Base-by-base conservation (phyloP, 2,888 invertebrate genomes). In the Xanthia icteritia region DNA sequence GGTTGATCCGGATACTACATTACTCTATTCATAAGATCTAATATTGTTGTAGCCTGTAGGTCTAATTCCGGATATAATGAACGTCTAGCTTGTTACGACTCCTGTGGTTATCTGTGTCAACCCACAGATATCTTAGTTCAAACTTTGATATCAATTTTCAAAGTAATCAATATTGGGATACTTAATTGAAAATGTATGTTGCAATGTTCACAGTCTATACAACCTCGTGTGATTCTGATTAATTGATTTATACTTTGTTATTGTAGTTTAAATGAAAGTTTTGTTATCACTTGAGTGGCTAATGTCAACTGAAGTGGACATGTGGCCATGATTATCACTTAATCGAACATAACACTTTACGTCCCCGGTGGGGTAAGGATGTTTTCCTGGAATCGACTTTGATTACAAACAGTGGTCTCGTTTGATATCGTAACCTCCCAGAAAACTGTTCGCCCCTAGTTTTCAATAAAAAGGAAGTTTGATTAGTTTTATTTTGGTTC, bases 101-200 rank as follows among this genome's bases (percentile, higher is more conserved):
- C 54, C 42, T 66, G 68, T 66, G 65, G 83, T 61, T 74, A 79
- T 76, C 70, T 86, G 71, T 83, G 73, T 69, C 83, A 83, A 86
- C 39, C 73, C 71, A 83, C 81, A 74, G 70, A 84, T 85, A 86
- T 81, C 70, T 31, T 27, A 68, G 31, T 77, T 69, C 73, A 61
- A 77, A 77, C 39, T 69, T 64, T 39, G 60, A 72, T 81, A 77
- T 85, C 66, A 72, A 77, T 39, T 81, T 81, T 74, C 86, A 64
- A 31, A 65, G 85, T 83, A 83, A 86, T 86, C 73, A 81, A 86
- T 86, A 86, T 80, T 77, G 23, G 13, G 17, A 65, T 64, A 61
- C n/a, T 58, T 75, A 36, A 79, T 73, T 79, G 66, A 70, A 72
- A 64, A 61, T 64, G 15, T 77, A 17, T 77, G 64, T 66, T 36